phyloP scores from a whole-genome alignment of 2,888 invertebrate genomes.

The Listrodromus nycthemerus region DNA sequence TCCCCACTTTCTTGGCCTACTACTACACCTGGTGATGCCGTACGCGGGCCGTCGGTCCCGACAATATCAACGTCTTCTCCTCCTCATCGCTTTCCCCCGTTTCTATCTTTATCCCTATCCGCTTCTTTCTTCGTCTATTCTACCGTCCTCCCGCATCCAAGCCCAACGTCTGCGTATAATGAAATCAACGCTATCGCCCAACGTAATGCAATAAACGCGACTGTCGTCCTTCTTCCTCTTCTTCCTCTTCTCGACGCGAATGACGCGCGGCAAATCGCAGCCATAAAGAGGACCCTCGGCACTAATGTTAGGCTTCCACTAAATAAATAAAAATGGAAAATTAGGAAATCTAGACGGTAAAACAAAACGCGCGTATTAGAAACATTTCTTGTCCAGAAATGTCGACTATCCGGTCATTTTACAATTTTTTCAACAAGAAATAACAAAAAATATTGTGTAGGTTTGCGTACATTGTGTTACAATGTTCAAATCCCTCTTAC shows the following conservation, averaged over 20 bases:
- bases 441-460: too few species aligned
- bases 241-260: slow-evolving; percentile 2
- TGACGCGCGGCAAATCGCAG: slow-evolving; percentile 23
- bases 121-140: slow-evolving; percentile 18
- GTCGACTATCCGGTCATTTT: too few species aligned
- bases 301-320: slow-evolving; percentile 21
- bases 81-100: background rate
- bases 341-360: background rate
- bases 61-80: slow-evolving; percentile 44
- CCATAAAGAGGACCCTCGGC: slow-evolving; percentile 19
- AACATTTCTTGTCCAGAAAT: too few species aligned
- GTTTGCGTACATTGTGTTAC: too few species aligned
- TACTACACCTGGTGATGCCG: slow-evolving; percentile 50
- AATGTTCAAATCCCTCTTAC: too few species aligned
- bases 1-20: slow-evolving; percentile 41
- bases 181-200: slow-evolving; percentile 51
- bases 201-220: slow-evolving; percentile 50
- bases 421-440: too few species aligned
- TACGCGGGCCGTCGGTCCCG: slow-evolving; percentile 41
- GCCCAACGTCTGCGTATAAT: slow-evolving; percentile 30
- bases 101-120: background rate
- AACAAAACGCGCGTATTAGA: background rate
- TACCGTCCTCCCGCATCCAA: background rate
- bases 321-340: slow-evolving; percentile 10
- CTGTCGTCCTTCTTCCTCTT: slow-evolving; percentile 31